Conservation (phyloP, 2,797 vertebrate species). For the Syncerus caffer region DNA sequence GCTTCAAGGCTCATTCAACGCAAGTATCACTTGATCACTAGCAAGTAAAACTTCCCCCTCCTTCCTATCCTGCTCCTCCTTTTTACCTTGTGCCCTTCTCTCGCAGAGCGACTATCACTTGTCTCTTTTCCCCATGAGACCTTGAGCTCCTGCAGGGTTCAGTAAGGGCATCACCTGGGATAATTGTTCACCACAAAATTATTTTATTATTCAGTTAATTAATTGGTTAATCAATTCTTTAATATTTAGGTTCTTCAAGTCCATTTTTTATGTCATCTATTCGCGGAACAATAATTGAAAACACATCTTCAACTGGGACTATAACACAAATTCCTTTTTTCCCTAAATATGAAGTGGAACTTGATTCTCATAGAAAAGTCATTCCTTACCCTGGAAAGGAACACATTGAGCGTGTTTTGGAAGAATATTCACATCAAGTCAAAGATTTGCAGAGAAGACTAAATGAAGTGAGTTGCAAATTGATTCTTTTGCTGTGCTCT, state of each 20-base stretch:
- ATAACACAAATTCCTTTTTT: constrained; percentile 55
- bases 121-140: not conserved
- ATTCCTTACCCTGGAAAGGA: constrained; percentile 67
- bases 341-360: constrained; percentile 67
- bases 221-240: constrained; percentile 43
- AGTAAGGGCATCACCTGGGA: not conserved
- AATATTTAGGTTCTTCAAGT: constrained; percentile 66
- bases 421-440: constrained; percentile 80
- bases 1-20: not conserved
- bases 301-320: constrained; percentile 32
- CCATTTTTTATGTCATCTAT: constrained; percentile 57
- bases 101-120: not conserved
- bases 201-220: constrained; percentile 16
- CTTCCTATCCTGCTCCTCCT: not conserved
- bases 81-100: not conserved
- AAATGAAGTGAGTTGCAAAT: constrained; percentile 77
- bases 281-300: constrained; percentile 70
- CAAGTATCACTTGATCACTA: not conserved
- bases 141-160: not conserved
- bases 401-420: constrained; percentile 71
- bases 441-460: constrained; percentile 81
- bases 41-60: not conserved
- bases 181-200: not conserved
- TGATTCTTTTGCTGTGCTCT: not conserved
- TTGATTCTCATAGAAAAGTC: constrained; percentile 53